These are phyloP conservation scores for Nebria ingens DNA, from an alignment of 1,140 invertebrate species.

Conservation along the genomic window DNA sequence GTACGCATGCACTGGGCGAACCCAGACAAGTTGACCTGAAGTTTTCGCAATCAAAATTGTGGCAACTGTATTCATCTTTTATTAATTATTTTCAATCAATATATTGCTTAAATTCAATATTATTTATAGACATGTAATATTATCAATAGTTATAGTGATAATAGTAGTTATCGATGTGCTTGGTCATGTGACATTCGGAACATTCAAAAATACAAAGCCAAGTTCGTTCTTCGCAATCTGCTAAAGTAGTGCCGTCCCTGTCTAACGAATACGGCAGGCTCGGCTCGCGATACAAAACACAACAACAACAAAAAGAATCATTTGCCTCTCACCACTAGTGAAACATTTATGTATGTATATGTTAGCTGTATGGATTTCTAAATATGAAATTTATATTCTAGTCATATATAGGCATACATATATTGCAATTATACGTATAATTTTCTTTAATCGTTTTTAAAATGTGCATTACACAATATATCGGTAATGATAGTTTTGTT, in stretches of 20 bases:
- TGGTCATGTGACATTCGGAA: not conserved
- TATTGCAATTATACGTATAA: no score
- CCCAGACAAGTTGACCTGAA: slow-evolving; percentile 2
- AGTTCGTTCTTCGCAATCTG: slow-evolving; percentile 17
- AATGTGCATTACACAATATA: no score
- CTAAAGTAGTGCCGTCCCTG: slow-evolving; percentile 29
- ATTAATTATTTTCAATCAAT: no score
- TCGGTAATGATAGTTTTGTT: no score
- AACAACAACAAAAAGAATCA: no score
- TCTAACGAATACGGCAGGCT: slow-evolving; percentile 16
- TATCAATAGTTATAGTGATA: slow-evolving; percentile 6
- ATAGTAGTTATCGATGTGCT: not conserved
- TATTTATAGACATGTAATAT: slow-evolving; percentile 7
- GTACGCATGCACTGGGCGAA: not conserved
- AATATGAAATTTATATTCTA: no score
- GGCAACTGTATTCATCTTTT: not conserved
- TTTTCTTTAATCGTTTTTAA: no score
- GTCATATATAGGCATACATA: no score
- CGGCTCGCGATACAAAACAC: not conserved
- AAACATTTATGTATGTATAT: no score
- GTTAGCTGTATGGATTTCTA: no score
- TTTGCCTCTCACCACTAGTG: no score
- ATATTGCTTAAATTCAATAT: slow-evolving; percentile 9
- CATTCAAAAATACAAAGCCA: not conserved
- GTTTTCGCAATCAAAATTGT: slow-evolving; percentile 2